A percentile compares a stretch with the other conserved stretches of the same genome.
These are phyloP conservation scores for Parus major DNA, from an alignment of 2,113 vertebrate species.

Conservation along the genomic window DNA sequence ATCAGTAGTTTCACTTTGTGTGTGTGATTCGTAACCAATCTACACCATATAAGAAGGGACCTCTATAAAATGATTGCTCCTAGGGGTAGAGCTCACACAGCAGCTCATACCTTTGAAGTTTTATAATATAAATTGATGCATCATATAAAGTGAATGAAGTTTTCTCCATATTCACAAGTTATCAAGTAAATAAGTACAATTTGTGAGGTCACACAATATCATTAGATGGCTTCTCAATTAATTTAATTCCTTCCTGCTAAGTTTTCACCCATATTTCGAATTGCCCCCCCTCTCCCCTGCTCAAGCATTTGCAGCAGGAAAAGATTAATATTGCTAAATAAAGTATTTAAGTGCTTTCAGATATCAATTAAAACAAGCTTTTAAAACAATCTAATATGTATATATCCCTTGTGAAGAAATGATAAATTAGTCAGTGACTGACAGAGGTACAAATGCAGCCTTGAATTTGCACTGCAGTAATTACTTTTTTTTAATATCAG, in stretches of 20 bases:
- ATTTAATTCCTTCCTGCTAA: not conserved
- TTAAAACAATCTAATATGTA: slow-evolving; percentile 4
- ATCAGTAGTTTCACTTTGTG: not conserved
- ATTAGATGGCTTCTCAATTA: not conserved
- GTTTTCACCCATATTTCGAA: not conserved
- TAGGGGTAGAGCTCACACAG: not conserved
- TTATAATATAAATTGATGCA: not conserved
- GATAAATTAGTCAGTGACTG: slow-evolving; percentile 55
- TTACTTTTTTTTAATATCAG: slow-evolving; percentile 86
- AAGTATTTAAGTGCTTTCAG: not conserved
- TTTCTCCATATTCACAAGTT: not conserved
- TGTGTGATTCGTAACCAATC: not conserved
- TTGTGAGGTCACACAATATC: not conserved
- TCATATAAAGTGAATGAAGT: not conserved
- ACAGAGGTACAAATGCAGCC: slow-evolving; percentile 65
- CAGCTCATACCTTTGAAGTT: not conserved
- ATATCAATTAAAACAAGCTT: not conserved
- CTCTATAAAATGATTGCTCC: not conserved
- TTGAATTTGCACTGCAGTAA: slow-evolving; percentile 82
- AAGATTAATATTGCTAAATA: not conserved
- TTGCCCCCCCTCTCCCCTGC: not conserved
- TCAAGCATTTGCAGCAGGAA: not conserved
- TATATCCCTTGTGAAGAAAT: slow-evolving; percentile 16
- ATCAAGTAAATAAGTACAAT: not conserved
- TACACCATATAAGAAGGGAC: accelerated